Evolutionary conservation across 2,113 vertebrate genomes (phyloP).

Genomic region (Telmatochromis sp.): DNA sequence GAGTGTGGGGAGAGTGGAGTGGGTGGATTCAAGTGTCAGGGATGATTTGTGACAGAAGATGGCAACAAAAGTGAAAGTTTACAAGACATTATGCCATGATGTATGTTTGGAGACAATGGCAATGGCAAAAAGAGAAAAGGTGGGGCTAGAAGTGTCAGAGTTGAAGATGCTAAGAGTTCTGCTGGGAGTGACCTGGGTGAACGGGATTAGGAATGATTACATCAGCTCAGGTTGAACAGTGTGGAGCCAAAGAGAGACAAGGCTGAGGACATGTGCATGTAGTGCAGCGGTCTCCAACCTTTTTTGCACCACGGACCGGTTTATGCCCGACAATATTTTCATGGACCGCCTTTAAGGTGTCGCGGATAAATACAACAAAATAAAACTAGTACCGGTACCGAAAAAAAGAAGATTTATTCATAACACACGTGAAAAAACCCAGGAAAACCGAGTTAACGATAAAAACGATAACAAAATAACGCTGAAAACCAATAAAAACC

Average conservation of each 20-base stretch:
- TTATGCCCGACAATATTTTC: too few relatives aligned
- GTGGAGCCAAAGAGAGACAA: background rate
- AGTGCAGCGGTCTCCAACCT: background rate
- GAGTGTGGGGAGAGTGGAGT: background rate
- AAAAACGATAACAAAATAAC: too few relatives aligned
- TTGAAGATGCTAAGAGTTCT: background rate
- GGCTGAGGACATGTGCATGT: background rate
- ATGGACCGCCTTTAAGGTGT: too few relatives aligned
- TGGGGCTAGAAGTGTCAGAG: background rate
- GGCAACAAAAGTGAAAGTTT: background rate
- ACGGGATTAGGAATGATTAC: background rate
- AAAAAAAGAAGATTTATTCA: too few relatives aligned
- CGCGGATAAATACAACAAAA: too few relatives aligned
- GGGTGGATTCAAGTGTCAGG: background rate
- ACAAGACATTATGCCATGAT: background rate
- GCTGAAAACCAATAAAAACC: too few relatives aligned
- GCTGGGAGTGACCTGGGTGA: background rate
- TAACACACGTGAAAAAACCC: too few relatives aligned
- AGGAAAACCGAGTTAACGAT: too few relatives aligned
- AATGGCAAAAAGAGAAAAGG: background rate
- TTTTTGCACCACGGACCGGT: too few relatives aligned
- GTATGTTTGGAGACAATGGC: background rate
- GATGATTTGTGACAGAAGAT: background rate
- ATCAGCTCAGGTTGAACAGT: background rate
- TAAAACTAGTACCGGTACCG: too few relatives aligned